Evolutionary conservation across 2,797 vertebrate species (phyloP).

Genomic region (Bryconaethiops microstoma): DNA sequence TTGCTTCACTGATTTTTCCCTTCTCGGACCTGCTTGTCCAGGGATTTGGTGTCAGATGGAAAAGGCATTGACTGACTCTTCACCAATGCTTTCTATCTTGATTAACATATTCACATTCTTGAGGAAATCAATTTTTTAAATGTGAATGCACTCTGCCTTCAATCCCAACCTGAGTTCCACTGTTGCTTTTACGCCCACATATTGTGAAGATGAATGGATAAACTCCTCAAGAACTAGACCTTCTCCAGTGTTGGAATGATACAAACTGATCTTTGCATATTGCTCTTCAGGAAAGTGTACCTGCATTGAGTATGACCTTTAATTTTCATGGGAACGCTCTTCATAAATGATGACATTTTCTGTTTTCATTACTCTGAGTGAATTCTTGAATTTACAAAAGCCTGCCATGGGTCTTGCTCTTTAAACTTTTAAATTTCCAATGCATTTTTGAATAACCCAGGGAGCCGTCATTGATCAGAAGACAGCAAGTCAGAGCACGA

Average conservation of each 20-base stretch:
- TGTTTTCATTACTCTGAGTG: not conserved
- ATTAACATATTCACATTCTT: not conserved
- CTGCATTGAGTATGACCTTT: not conserved
- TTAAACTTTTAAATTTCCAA: constrained; percentile 62
- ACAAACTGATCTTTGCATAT: constrained; percentile 10
- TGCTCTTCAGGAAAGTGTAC: constrained; percentile 16
- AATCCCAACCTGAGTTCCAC: not conserved
- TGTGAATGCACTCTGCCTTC: not conserved
- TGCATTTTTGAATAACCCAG: constrained; percentile 61
- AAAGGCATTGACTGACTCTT: not conserved
- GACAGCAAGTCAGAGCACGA: constrained; percentile 28
- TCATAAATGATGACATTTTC: constrained; percentile 12
- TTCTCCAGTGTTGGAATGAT: not conserved
- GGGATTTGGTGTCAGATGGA: not conserved
- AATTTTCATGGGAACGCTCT: not conserved
- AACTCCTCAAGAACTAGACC: not conserved
- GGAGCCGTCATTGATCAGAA: constrained; percentile 35
- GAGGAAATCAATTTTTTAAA: not conserved
- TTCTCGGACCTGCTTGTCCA: not conserved
- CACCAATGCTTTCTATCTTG: not conserved
- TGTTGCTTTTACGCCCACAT: not conserved
- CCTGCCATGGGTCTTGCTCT: constrained; percentile 42
- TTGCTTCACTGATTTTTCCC: not conserved
- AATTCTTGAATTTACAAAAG: constrained; percentile 53
- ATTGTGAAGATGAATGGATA: not conserved